Percentiles rank a stretch among this genome's conserved stretches.
Conservation (phyloP, 2,797 vertebrate species). For the Macropodus opercularis region DNA sequence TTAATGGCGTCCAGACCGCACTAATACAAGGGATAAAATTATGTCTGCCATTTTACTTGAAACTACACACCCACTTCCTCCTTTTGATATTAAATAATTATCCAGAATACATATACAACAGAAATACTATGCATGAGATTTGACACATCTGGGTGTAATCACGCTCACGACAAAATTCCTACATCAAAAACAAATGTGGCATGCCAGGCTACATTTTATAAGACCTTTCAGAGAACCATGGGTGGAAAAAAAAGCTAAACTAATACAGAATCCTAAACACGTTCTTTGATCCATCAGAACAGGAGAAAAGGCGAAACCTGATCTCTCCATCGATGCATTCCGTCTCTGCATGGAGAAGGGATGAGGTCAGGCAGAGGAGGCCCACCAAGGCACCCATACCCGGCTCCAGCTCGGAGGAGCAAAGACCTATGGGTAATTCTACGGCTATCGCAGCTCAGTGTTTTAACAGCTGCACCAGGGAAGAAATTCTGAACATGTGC, state of each 20-base stretch:
- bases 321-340: slow-evolving; percentile 60
- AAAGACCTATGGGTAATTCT: slow-evolving; percentile 54
- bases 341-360: slow-evolving; percentile 47
- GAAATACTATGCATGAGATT: slow-evolving; percentile 19
- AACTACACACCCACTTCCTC: slow-evolving; percentile 15
- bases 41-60: slow-evolving; percentile 3
- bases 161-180: slow-evolving; percentile 35
- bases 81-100: slow-evolving; percentile 40
- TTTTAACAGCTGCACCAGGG: slow-evolving; percentile 70
- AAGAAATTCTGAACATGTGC: slow-evolving; percentile 53
- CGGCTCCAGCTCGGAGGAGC: slow-evolving; percentile 51
- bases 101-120: slow-evolving; percentile 20
- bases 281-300: slow-evolving; percentile 75
- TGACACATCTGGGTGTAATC: slow-evolving; percentile 51
- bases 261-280: slow-evolving; percentile 58
- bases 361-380: slow-evolving; percentile 64
- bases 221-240: slow-evolving; percentile 31
- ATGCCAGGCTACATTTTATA: slow-evolving; percentile 50
- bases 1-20: neutral
- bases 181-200: slow-evolving; percentile 51
- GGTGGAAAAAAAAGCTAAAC: slow-evolving; percentile 26
- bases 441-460: slow-evolving; percentile 21
- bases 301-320: slow-evolving; percentile 68
- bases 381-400: slow-evolving; percentile 45
- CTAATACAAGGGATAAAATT: neutral